Conservation (phyloP, 1,140 invertebrate genomes). For the Kradibia gibbosae region DNA sequence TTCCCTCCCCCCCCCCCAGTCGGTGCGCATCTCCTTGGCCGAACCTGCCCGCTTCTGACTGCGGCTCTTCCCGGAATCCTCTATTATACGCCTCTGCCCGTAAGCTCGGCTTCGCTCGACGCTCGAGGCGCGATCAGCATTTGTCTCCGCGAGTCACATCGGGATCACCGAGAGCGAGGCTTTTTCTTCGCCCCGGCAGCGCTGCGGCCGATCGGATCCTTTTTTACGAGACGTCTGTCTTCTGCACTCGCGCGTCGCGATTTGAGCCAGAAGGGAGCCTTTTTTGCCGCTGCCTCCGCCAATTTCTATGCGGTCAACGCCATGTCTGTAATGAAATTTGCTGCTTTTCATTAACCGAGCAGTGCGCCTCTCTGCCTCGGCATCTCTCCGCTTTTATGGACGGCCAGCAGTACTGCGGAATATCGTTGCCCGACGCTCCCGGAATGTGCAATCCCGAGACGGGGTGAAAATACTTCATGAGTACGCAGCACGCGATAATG, state of each 20-base stretch:
- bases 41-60: conserved; percentile 5
- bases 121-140: conserved; percentile 17
- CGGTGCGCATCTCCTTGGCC: not conserved
- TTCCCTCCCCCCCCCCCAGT: too few relatives aligned
- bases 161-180: not conserved
- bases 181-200: not conserved
- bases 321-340: conserved; percentile 7
- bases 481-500: not conserved
- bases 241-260: not conserved
- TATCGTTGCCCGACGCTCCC: not conserved
- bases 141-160: conserved; percentile 22
- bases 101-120: not conserved
- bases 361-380: too few relatives aligned
- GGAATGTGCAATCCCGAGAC: not conserved
- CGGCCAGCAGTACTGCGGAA: not conserved
- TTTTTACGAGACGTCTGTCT: not conserved
- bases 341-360: conserved; percentile 10
- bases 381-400: not conserved
- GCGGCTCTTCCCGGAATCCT: not conserved
- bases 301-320: conserved; percentile 15
- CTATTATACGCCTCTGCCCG: not conserved
- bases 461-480: not conserved
- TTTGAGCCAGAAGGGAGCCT: not conserved
- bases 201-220: not conserved
- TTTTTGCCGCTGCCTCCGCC: not conserved